Base-by-base conservation (phyloP, 2,113 vertebrate species). In the Hippolais icterina region DNA sequence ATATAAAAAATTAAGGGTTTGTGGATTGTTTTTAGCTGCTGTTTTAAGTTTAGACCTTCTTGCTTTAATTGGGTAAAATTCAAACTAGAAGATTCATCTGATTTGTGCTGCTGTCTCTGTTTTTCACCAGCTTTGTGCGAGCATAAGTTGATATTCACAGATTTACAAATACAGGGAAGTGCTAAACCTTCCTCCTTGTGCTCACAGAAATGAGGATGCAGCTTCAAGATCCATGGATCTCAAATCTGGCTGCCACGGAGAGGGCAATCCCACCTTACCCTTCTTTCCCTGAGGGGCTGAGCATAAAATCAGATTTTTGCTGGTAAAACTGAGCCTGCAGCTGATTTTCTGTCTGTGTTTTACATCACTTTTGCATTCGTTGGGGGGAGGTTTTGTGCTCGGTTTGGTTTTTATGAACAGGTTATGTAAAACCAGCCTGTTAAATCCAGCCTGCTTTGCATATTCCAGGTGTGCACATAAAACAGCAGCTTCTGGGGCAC, bases 381-480 rank as follows among this genome's bases (percentile, higher is more conserved):
- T 33, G 12, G 13, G 10, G 33, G 21, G 12, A 59, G n/a, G 5
- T 16, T 81, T 83, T 68, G 47, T 2, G 5, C 52, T 60, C 0
- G 0, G 2, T 39, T 39, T 6, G 16, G 20, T 28, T 72, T 88
- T 52, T 35, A 28, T 3, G 41, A 59, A 11, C 1, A 5, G 1
- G 27, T 93, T 25, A 7, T 64, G 21, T 42, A 17, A 60, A 93
- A 29, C 1, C 28, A 54, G 8, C 20, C 4, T 4, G 54, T 37
- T 42, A 12, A 57, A 60, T 29, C 33, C 78, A 44, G 10, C 44
- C 53, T 54, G 64, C 9, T 53, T 28, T 79, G 65, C 12, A 0
- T 35, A 5, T 35, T 41, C 12, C 35, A 37, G 47, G 42, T 46
- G 5, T 2, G 18, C 18, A 6, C 39, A 6, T 2, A 0, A 41